A percentile compares a stretch with the other conserved stretches of the same genome.
Conservation (phyloP, 2,797 vertebrate species). For the Paratrypauchen microcephalus region DNA sequence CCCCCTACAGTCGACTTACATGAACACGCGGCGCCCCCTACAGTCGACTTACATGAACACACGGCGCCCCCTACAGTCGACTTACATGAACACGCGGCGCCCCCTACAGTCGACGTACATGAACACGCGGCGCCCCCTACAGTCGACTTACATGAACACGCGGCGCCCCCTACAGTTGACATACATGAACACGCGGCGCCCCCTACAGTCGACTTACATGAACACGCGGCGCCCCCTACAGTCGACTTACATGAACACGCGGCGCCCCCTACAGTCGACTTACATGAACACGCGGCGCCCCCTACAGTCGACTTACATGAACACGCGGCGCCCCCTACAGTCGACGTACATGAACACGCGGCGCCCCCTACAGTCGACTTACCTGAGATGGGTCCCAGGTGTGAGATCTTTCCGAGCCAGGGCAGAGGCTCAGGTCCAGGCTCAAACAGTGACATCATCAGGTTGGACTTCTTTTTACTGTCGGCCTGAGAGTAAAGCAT, state of each 20-base stretch:
- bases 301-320: no score
- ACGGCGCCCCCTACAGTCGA: no score
- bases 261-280: background rate
- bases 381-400: constrained; percentile 97
- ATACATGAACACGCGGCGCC: no score
- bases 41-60: no score
- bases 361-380: constrained; percentile 23
- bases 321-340: no score
- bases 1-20: constrained; percentile 71
- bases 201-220: constrained; percentile 78
- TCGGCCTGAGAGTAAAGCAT: constrained; percentile 99
- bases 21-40: constrained; percentile 63
- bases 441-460: constrained; percentile 99
- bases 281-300: constrained; percentile 82
- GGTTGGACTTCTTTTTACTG: constrained; percentile 99
- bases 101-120: no score
- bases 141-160: constrained; percentile 83
- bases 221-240: constrained; percentile 36
- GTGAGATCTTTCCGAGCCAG: constrained; percentile 93
- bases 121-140: no score
- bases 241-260: no score
- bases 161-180: no score
- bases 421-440: constrained; percentile 91
- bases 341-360: no score
- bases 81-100: constrained; percentile 83